A percentile compares a stretch with the other conserved stretches of the same genome.
Conservation (phyloP, 2,888 invertebrate species). For the Oscheius sp. region DNA sequence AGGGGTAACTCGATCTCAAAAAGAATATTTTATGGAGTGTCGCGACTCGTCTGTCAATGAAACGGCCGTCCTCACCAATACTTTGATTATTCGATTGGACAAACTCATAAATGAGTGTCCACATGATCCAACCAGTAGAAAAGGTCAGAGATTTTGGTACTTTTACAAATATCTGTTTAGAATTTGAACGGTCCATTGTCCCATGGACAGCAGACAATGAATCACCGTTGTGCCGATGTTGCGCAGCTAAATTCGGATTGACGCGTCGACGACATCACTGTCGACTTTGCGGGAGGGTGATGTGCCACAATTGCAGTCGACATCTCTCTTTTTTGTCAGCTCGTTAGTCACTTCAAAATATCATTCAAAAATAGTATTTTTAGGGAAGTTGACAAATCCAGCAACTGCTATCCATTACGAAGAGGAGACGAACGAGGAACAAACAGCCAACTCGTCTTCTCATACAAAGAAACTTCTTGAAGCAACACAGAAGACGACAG, state of each 20-base stretch:
- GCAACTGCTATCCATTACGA: constrained; percentile 70
- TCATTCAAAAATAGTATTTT: constrained; percentile 35
- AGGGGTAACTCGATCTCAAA: constrained; percentile 64
- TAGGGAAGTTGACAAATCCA: constrained; percentile 79
- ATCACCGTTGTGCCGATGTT: constrained; percentile 89
- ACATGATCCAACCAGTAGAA: constrained; percentile 74
- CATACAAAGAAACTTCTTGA: constrained; percentile 38
- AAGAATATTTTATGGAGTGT: constrained; percentile 49
- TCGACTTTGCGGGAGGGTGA: constrained; percentile 80
- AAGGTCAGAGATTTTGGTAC: constrained; percentile 55
- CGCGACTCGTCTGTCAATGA: constrained; percentile 84
- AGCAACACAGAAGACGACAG: constrained; percentile 47
- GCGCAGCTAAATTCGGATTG: constrained; percentile 87
- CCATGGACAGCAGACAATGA: constrained; percentile 93
- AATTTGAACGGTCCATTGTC: constrained; percentile 81
- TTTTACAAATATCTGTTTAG: constrained; percentile 72
- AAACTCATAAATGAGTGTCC: constrained; percentile 88
- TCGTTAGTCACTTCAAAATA: constrained; percentile 50
- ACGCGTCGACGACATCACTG: constrained; percentile 92
- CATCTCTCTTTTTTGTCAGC: constrained; percentile 71
- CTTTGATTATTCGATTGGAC: constrained; percentile 90
- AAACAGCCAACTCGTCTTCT: constrained; percentile 22
- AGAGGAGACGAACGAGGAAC: constrained; percentile 45
- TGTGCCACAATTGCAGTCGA: constrained; percentile 69
- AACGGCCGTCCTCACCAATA: constrained; percentile 93